A percentile compares a stretch with the other conserved stretches of the same genome.
Conservation (phyloP, 2,888 invertebrate genomes). For the Zhuqinia jingwanae region DNA sequence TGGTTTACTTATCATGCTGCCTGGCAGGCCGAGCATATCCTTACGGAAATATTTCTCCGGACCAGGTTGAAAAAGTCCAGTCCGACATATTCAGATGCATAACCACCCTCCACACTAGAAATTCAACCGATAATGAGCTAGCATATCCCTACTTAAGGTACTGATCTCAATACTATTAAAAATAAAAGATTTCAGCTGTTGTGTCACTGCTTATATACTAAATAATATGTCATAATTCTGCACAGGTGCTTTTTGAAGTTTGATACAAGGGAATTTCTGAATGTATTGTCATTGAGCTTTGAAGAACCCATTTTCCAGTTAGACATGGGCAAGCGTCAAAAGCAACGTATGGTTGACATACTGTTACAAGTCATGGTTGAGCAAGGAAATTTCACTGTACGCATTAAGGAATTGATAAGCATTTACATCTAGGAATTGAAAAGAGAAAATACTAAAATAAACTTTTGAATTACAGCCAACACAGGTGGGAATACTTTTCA, state of each 20-base stretch:
- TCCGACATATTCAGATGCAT: constrained; percentile 88
- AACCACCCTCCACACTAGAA: constrained; percentile 86
- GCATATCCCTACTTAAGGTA: constrained; percentile 86
- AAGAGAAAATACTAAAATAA: too few species aligned
- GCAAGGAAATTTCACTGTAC: constrained; percentile 85
- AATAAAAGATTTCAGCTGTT: background rate
- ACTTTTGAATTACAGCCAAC: constrained; percentile 81
- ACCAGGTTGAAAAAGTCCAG: constrained; percentile 86
- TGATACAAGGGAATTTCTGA: constrained; percentile 92
- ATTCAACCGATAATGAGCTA: constrained; percentile 84
- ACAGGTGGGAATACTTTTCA: constrained; percentile 85
- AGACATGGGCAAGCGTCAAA: constrained; percentile 86
- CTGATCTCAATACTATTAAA: constrained; percentile 5
- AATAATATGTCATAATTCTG: constrained; percentile 2
- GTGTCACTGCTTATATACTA: too few species aligned
- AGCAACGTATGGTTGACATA: constrained; percentile 90
- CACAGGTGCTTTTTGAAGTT: constrained; percentile 87
- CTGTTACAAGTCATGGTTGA: constrained; percentile 87
- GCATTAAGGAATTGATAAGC: constrained; percentile 76
- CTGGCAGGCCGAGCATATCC: constrained; percentile 93
- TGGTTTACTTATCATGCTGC: constrained; percentile 93
- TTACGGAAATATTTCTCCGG: constrained; percentile 86
- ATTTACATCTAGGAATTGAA: constrained; percentile 19
- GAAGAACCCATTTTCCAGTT: constrained; percentile 90
- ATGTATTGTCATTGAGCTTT: constrained; percentile 92